A percentile compares a stretch with the other conserved stretches of the same genome.
Evolutionary conservation across 2,888 invertebrate species (phyloP).

Genomic region (Troides oblongomaculatus): DNA sequence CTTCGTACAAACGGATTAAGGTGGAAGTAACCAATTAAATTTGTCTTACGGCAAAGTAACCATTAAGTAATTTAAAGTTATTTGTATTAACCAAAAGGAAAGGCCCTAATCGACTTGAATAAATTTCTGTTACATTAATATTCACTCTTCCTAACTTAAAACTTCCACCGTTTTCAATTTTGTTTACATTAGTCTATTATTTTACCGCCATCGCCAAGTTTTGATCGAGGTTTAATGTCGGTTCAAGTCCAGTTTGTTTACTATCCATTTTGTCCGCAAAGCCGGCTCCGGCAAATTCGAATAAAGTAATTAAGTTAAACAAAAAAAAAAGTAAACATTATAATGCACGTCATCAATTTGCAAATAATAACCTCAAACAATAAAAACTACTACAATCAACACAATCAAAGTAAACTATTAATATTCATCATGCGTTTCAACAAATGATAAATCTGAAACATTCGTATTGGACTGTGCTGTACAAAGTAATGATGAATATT

Average conservation of each 20-base stretch:
- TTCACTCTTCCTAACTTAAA: slow-evolving; percentile 60
- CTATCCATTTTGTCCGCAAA: slow-evolving; percentile 4
- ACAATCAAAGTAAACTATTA: not conserved
- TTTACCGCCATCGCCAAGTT: slow-evolving; percentile 42
- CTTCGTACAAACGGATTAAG: not conserved
- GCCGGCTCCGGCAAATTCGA: not conserved
- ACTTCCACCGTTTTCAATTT: slow-evolving; percentile 41
- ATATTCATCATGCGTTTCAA: not conserved
- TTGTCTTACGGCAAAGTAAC: slow-evolving; percentile 12
- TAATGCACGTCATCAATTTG: no score
- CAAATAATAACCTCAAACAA: no score
- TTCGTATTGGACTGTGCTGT: not conserved
- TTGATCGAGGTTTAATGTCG: slow-evolving; percentile 15
- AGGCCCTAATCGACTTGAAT: slow-evolving; percentile 39
- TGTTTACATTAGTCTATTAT: slow-evolving; percentile 55
- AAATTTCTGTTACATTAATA: slow-evolving; percentile 53
- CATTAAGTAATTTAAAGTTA: slow-evolving; percentile 15
- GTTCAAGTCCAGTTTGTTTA: slow-evolving; percentile 19
- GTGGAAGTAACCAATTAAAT: slow-evolving; percentile 5
- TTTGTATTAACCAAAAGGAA: slow-evolving; percentile 19
- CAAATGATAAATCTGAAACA: not conserved
- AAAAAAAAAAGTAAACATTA: no score
- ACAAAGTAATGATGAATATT: not conserved
- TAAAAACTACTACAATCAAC: not conserved
- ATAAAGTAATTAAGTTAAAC: not conserved